These are phyloP conservation scores for Ptychadena robeensis DNA, from an alignment of 2,797 vertebrate species.

Conservation along the genomic window DNA sequence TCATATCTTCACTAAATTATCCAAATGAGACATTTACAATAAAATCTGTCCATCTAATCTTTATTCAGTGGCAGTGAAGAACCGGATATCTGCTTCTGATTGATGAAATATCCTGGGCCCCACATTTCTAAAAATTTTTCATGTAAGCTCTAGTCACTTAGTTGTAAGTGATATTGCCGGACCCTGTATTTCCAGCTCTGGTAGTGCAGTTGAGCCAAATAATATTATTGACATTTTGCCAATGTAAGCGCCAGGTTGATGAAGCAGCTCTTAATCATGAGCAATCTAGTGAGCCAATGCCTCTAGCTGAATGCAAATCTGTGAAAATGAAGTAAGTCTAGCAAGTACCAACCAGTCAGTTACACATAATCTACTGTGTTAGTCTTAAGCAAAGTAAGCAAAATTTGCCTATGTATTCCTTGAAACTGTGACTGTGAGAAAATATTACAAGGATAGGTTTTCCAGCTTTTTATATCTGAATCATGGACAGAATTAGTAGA, in stretches of 20 bases:
- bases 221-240: neutral
- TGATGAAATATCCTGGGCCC: neutral
- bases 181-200: neutral
- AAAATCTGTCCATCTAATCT: neutral
- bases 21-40: neutral
- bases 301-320: neutral
- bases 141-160: neutral
- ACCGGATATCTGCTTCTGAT: neutral
- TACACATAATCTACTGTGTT: neutral
- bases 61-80: neutral
- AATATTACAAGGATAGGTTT: neutral
- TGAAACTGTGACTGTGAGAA: too few relatives aligned
- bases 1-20: neutral
- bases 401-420: neutral
- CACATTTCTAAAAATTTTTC: neutral
- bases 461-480: neutral
- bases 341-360: neutral
- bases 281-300: neutral
- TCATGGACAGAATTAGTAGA: neutral
- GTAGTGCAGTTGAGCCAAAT: neutral
- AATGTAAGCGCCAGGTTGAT: neutral
- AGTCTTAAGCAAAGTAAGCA: neutral
- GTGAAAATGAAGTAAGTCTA: neutral
- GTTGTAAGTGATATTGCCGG: neutral
- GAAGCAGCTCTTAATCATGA: neutral